Conservation (phyloP, 2,113 vertebrate genomes). For the Python bivittatus region DNA sequence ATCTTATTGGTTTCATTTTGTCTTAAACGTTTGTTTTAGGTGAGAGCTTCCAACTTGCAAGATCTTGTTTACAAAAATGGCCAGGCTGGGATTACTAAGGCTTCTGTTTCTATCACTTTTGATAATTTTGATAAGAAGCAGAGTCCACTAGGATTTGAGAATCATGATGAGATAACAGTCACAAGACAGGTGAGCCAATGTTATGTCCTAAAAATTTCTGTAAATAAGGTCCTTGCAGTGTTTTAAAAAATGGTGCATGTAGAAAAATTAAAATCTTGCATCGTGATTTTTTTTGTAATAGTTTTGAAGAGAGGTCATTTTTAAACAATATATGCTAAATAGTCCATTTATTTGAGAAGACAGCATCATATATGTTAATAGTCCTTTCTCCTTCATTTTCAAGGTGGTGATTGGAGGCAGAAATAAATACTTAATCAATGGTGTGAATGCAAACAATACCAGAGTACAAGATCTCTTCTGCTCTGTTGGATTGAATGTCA, state of each 20-base stretch:
- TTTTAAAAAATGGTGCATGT: background rate
- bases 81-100: conserved; percentile 91
- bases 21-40: conserved; percentile 68
- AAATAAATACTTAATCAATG: conserved; percentile 96
- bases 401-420: conserved; percentile 87
- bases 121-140: conserved; percentile 92
- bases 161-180: conserved; percentile 87
- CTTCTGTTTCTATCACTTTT: conserved; percentile 90
- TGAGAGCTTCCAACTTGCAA: conserved; percentile 89
- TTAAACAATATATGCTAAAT: background rate
- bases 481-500: conserved; percentile 94
- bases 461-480: conserved; percentile 95
- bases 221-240: background rate
- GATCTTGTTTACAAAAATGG: conserved; percentile 96
- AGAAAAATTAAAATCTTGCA: too few species aligned
- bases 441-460: conserved; percentile 84
- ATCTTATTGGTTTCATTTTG: background rate
- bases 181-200: conserved; percentile 86
- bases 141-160: conserved; percentile 93
- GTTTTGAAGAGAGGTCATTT: background rate
- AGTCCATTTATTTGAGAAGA: background rate
- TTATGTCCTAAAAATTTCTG: background rate
- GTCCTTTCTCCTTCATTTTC: conserved; percentile 15
- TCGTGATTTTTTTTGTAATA: background rate
- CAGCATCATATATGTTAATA: background rate